These are phyloP conservation scores for Melanostigma gelatinosum DNA, from an alignment of 2,113 vertebrate genomes.

Conservation along the genomic window DNA sequence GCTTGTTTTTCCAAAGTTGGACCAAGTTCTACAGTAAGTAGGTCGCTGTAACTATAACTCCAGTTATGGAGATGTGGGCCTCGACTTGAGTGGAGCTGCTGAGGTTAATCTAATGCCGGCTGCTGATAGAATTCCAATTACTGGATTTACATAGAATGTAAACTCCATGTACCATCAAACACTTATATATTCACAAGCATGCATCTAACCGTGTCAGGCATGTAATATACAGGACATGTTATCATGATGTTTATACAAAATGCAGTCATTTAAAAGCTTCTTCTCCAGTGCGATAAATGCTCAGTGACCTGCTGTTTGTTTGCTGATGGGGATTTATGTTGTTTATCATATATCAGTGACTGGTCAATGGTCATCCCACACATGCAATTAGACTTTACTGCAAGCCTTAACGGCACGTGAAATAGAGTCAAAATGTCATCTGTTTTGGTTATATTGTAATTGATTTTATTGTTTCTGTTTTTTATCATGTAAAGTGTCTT, in stretches of 20 bases:
- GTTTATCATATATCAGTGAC: background rate
- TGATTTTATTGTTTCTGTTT: too few species aligned
- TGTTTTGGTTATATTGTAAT: too few species aligned
- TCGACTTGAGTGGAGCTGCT: constrained; percentile 4
- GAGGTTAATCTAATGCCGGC: constrained; percentile 32
- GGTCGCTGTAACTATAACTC: constrained; percentile 53
- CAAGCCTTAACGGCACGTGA: background rate
- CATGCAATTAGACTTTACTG: background rate
- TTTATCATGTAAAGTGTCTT: too few species aligned
- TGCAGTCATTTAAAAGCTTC: background rate
- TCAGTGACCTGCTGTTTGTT: background rate
- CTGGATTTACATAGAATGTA: constrained; percentile 15
- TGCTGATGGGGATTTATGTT: background rate
- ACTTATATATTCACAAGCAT: background rate
- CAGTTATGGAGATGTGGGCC: constrained; percentile 44
- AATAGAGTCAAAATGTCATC: background rate
- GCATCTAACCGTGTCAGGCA: background rate
- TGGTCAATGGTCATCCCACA: background rate
- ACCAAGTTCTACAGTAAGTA: constrained; percentile 59
- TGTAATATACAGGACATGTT: background rate
- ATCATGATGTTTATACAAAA: background rate
- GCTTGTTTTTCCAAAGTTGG: constrained; percentile 50
- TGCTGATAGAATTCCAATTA: constrained; percentile 26
- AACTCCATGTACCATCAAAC: background rate
- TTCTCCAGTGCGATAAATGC: background rate